These are phyloP conservation scores for Ataeniobius toweri DNA, from an alignment of 2,797 vertebrate species.

Conservation along the genomic window DNA sequence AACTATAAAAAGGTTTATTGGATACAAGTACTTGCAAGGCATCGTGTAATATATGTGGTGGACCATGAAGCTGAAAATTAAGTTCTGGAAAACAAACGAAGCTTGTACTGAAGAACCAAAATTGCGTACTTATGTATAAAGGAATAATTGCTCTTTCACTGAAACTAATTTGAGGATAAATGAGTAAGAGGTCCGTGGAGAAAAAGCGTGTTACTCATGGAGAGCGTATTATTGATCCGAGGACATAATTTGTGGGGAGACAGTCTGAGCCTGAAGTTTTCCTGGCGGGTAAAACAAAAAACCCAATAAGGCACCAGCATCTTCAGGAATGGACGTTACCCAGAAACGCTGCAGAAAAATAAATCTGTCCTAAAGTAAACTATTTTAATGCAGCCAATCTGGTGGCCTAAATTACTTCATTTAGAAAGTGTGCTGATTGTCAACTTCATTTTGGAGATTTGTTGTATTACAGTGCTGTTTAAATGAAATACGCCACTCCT, in stretches of 20 bases:
- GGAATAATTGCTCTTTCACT: constrained; percentile 75
- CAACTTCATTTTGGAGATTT: constrained; percentile 32
- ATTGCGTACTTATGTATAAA: constrained; percentile 72
- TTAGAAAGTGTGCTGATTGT: constrained; percentile 41
- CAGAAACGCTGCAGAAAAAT: constrained; percentile 44
- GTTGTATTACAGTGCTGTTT: constrained; percentile 4
- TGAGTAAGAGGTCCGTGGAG: constrained; percentile 67
- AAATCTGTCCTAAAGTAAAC: constrained; percentile 38
- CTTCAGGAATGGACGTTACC: constrained; percentile 31
- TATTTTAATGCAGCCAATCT: constrained; percentile 43
- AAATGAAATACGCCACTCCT: constrained; percentile 20
- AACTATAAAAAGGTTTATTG: not conserved
- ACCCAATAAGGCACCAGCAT: constrained; percentile 33
- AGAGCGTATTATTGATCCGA: constrained; percentile 65
- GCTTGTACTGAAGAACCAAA: constrained; percentile 64
- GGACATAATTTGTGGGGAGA: constrained; percentile 36
- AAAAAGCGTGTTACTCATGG: constrained; percentile 68
- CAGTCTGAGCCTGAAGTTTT: constrained; percentile 55
- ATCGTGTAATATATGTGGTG: constrained; percentile 41
- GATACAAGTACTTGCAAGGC: not conserved
- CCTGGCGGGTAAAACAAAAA: constrained; percentile 57
- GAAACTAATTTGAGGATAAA: constrained; percentile 72
- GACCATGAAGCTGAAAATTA: constrained; percentile 54
- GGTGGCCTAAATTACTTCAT: constrained; percentile 39
- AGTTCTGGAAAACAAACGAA: constrained; percentile 74